Percentiles rank a stretch among this genome's conserved stretches.
Conservation (phyloP, 2,797 vertebrate species). For the Harpagifer antarcticus region DNA sequence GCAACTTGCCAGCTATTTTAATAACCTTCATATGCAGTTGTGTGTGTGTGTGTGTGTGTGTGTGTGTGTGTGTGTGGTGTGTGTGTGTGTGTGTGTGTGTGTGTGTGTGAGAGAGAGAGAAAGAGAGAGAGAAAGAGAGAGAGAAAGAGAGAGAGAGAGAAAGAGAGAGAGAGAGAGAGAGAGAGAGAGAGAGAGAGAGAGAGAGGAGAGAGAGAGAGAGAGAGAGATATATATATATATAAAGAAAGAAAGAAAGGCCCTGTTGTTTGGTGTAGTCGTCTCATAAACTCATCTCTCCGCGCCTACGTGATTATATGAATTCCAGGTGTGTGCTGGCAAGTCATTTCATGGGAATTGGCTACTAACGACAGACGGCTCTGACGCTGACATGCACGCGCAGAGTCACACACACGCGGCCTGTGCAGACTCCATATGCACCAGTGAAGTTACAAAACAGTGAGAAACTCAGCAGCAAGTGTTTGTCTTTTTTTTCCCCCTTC, state of each 20-base stretch:
- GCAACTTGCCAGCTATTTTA: constrained; percentile 51
- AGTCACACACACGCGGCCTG: background rate
- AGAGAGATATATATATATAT: too few species aligned
- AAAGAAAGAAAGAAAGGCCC: background rate
- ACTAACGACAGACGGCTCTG: constrained; percentile 37
- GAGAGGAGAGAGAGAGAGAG: background rate
- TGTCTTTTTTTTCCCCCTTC: constrained; percentile 23
- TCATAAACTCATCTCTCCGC: constrained; percentile 1
- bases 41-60: background rate
- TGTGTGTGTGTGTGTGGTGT: background rate
- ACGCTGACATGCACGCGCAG: constrained; percentile 6
- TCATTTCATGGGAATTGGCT: constrained; percentile 38
- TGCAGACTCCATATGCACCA: background rate
- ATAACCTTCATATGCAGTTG: constrained; percentile 30
- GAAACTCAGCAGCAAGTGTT: constrained; percentile 66
- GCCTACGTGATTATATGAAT: constrained; percentile 34
- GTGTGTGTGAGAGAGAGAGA: background rate
- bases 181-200: background rate
- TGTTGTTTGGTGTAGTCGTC: constrained; percentile 20
- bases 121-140: background rate
- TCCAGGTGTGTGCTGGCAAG: constrained; percentile 52
- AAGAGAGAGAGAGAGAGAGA: background rate
- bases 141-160: background rate
- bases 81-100: background rate
- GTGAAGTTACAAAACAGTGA: constrained; percentile 14